Evolutionary conservation across 2,113 vertebrate species (phyloP).

Genomic region (Ciconia maguari): DNA sequence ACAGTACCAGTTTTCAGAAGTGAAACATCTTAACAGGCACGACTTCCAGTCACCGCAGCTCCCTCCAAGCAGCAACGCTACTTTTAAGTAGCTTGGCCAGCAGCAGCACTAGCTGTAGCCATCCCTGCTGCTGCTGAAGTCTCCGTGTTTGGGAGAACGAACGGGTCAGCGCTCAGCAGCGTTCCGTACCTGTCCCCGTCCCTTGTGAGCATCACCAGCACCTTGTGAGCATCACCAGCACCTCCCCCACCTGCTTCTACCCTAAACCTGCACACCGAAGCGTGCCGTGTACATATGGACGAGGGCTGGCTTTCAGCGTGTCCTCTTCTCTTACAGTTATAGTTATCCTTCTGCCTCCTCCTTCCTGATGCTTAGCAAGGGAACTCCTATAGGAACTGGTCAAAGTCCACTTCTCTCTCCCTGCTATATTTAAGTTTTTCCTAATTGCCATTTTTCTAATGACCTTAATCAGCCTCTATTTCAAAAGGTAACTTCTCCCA

Average conservation of each 20-base stretch:
- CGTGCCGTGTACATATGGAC: accelerated
- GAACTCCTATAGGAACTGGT: neutral
- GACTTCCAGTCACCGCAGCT: neutral
- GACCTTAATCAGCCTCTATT: neutral
- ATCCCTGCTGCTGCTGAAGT: neutral
- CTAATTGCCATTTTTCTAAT: neutral
- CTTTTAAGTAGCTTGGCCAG: accelerated
- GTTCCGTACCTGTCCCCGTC: neutral
- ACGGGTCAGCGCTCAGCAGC: neutral
- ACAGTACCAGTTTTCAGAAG: neutral
- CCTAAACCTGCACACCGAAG: accelerated
- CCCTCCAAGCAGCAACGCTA: neutral
- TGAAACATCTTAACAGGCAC: neutral
- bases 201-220: neutral
- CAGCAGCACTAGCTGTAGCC: no score
- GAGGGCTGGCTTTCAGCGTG: neutral
- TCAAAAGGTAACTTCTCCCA: neutral
- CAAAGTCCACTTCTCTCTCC: neutral
- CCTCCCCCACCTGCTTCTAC: neutral
- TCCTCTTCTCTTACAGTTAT: neutral
- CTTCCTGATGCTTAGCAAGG: neutral
- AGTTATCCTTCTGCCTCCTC: neutral
- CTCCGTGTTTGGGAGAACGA: accelerated
- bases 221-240: neutral
- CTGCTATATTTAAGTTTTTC: neutral